Percentiles rank a stretch among this genome's conserved stretches.
Conservation (phyloP, 2,888 invertebrate species). For the Cheilosia impressa region DNA sequence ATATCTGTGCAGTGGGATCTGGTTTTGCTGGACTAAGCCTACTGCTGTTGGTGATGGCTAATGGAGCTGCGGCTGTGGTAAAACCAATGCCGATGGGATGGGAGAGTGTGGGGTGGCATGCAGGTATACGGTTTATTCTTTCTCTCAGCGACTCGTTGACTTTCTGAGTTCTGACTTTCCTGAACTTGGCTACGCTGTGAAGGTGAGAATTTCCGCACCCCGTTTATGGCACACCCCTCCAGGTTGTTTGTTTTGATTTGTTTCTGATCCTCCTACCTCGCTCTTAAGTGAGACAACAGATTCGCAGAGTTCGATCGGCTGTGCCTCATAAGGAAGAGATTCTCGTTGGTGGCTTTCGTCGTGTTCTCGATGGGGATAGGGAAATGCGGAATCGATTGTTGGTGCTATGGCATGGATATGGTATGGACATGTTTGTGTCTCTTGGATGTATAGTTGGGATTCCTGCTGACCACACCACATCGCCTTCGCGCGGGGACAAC, state of each 20-base stretch:
- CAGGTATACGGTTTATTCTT: conserved; percentile 20
- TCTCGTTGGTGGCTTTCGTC: conserved; percentile 48
- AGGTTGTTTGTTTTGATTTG: conserved; percentile 49
- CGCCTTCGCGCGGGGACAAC: conserved; percentile 51
- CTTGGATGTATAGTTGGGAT: conserved; percentile 40
- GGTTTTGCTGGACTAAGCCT: conserved; percentile 48
- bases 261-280: conserved; percentile 42
- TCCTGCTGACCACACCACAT: conserved; percentile 55
- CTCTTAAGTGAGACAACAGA: conserved; percentile 62
- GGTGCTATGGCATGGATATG: not conserved
- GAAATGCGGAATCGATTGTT: conserved; percentile 53
- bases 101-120: conserved; percentile 7
- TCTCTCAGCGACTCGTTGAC: conserved; percentile 40
- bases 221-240: not conserved
- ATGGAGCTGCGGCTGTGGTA: not conserved
- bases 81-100: conserved; percentile 9
- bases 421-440: conserved; percentile 11
- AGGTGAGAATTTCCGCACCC: conserved; percentile 58
- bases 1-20: conserved; percentile 53
- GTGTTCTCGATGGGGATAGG: conserved; percentile 32
- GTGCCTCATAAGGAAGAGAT: conserved; percentile 48
- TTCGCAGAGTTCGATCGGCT: conserved; percentile 30
- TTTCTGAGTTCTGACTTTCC: conserved; percentile 67
- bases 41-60: not conserved
- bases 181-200: conserved; percentile 48